phyloP scores from a whole-genome alignment of 2,888 invertebrate species.

The Adelphocoris suturalis region DNA sequence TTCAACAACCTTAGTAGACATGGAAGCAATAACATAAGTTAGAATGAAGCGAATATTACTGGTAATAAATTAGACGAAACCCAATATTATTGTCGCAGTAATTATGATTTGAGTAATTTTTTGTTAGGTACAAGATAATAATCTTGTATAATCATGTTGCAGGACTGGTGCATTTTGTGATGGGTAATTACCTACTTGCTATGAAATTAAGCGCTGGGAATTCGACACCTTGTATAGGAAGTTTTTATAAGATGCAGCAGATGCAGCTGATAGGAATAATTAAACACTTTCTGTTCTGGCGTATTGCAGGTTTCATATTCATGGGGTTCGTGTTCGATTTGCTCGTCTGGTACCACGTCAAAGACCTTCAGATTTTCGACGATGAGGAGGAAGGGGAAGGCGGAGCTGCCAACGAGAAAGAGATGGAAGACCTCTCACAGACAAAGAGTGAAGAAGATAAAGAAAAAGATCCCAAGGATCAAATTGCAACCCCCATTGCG shows the following conservation, averaged over 20 bases:
- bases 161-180: not conserved
- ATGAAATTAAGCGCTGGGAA: not conserved
- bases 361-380: constrained; percentile 85
- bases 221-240: too few species aligned
- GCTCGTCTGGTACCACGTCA: constrained; percentile 85
- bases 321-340: constrained; percentile 84
- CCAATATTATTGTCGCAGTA: too few species aligned
- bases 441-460: not conserved
- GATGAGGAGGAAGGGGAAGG: constrained; percentile 76
- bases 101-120: too few species aligned
- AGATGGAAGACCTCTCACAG: not conserved
- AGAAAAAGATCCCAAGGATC: not conserved
- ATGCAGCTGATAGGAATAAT: constrained; percentile 18
- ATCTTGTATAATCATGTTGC: constrained; percentile 69
- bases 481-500: not conserved
- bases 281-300: not conserved
- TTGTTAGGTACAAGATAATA: too few species aligned
- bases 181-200: not conserved
- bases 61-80: too few species aligned
- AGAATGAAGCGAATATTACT: too few species aligned
- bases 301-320: constrained; percentile 80
- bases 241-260: not conserved
- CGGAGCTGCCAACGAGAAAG: not conserved
- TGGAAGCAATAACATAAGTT: too few species aligned
- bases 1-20: too few species aligned